phyloP scores from a whole-genome alignment of 2,113 vertebrate species.

The Etheostoma cragini region DNA sequence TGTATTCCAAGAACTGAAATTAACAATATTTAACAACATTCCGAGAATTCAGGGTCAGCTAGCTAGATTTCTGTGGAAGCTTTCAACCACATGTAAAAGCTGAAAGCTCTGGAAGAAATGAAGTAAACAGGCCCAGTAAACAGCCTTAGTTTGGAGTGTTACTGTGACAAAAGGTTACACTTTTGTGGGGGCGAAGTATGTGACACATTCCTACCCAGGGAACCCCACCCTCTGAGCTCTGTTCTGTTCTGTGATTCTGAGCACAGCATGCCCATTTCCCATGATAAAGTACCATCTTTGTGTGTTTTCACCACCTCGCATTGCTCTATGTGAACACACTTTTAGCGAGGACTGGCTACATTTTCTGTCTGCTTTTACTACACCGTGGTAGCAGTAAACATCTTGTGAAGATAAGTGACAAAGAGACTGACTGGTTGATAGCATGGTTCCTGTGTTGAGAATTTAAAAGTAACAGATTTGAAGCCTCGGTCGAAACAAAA shows the following conservation, averaged over 20 bases:
- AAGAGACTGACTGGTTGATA: neutral
- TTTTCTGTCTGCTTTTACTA: neutral
- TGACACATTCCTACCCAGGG: no score
- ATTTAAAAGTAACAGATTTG: neutral
- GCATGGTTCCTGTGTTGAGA: neutral
- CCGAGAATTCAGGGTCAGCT: neutral
- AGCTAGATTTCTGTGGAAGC: neutral
- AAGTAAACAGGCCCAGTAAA: neutral
- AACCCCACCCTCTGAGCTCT: no score
- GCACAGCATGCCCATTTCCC: no score
- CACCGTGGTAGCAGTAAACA: neutral
- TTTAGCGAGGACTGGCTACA: neutral
- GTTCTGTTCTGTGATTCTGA: no score
- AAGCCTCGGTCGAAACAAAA: neutral
- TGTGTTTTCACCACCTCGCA: no score
- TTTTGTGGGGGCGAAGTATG: no score
- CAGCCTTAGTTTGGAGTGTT: no score
- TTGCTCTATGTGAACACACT: conserved; percentile 1
- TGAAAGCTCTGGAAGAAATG: neutral
- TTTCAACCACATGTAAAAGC: neutral
- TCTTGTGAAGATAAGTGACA: neutral
- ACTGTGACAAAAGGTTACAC: no score
- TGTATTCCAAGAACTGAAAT: no score
- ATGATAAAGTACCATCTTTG: no score
- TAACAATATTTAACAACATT: neutral